Percentiles rank a stretch among this genome's conserved stretches.
These are phyloP conservation scores for Erannis defoliaria DNA, from an alignment of 2,888 invertebrate genomes.

Conservation along the genomic window DNA sequence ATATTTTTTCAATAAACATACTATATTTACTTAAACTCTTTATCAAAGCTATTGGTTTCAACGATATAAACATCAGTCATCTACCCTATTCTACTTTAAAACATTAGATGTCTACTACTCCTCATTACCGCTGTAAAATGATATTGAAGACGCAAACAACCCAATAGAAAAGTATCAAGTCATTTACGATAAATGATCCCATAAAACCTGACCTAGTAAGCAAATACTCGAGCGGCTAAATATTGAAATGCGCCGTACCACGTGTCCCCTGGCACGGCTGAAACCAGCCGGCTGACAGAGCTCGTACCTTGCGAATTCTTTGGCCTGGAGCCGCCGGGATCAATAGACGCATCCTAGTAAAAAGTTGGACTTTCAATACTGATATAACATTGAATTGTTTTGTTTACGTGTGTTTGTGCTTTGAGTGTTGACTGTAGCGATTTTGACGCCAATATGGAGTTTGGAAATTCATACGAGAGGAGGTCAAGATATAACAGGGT, in stretches of 20 bases:
- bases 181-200: conserved; percentile 41
- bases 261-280: conserved; percentile 30
- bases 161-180: background rate
- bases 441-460: conserved; percentile 71
- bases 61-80: no score
- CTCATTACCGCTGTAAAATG: no score
- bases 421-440: conserved; percentile 1
- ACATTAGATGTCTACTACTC: no score
- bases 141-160: conserved; percentile 10
- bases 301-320: conserved; percentile 62
- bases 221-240: conserved; percentile 32
- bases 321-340: conserved; percentile 53
- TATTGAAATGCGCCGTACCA: conserved; percentile 42
- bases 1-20: no score
- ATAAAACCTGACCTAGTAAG: conserved; percentile 64
- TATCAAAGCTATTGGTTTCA: no score
- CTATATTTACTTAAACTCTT: no score
- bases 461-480: conserved; percentile 85
- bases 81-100: no score
- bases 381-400: background rate
- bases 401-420: background rate
- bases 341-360: conserved; percentile 61
- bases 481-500: conserved; percentile 88
- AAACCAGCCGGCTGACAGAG: background rate
- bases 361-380: background rate